Conservation (phyloP, 2,888 invertebrate species). For the Pachycephus smyrnensis region DNA sequence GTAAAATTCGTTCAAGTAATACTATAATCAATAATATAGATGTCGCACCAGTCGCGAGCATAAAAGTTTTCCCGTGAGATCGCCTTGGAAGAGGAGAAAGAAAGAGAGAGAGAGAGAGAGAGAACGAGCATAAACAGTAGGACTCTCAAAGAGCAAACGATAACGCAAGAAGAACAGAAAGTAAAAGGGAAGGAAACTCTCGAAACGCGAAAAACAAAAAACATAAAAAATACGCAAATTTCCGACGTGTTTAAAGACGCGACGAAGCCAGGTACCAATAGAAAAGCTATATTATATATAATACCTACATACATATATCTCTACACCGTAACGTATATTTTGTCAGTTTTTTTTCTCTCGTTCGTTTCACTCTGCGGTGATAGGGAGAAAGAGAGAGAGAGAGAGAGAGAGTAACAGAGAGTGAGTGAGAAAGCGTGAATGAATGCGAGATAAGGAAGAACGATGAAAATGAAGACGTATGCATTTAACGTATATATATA, state of each 20-base stretch:
- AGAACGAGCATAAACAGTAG: not conserved
- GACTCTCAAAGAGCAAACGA: not conserved
- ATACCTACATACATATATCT: conserved; percentile 5
- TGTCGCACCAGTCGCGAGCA: not conserved
- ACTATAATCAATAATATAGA: not conserved
- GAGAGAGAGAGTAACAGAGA: not conserved
- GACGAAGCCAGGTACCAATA: not conserved
- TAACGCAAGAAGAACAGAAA: not conserved
- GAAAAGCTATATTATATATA: not conserved
- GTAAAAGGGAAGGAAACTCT: not conserved
- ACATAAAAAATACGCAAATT: not conserved
- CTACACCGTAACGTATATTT: conserved; percentile 9
- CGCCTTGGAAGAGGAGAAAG: conserved; percentile 4
- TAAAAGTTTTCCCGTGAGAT: not conserved
- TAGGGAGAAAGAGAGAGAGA: not conserved
- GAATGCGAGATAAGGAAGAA: not conserved
- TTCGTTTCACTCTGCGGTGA: not conserved
- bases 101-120: conserved; percentile 12
- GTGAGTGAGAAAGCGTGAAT: not conserved
- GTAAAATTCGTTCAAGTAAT: conserved; percentile 8
- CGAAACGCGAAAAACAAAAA: not conserved
- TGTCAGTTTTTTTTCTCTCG: conserved; percentile 25
- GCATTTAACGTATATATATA: conserved; percentile 17
- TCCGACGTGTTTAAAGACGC: not conserved
- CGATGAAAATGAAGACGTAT: not conserved